These are phyloP conservation scores for Hemicrepidius hirtus DNA, from an alignment of 2,888 invertebrate genomes.

Conservation along the genomic window DNA sequence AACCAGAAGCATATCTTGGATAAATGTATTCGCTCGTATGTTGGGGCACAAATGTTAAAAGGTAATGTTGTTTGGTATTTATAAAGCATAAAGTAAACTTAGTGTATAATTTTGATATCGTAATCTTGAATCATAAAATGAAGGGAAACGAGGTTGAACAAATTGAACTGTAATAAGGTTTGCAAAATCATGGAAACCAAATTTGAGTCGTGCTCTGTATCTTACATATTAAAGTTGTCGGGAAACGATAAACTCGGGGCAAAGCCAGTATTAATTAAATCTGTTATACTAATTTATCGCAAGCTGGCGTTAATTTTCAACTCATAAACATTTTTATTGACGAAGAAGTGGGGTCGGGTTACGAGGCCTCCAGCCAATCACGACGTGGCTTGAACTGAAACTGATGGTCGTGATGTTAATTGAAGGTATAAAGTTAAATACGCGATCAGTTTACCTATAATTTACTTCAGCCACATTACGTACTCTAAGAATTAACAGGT, in stretches of 20 bases:
- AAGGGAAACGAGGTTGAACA: slow-evolving; percentile 33
- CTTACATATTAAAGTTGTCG: slow-evolving; percentile 53
- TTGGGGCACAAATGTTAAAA: too few relatives aligned
- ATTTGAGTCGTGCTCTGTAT: slow-evolving; percentile 51
- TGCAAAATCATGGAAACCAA: slow-evolving; percentile 51
- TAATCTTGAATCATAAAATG: slow-evolving; percentile 33
- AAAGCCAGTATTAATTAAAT: slow-evolving; percentile 68
- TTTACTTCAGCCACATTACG: slow-evolving; percentile 51
- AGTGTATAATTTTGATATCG: background rate
- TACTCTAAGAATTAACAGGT: slow-evolving; percentile 47
- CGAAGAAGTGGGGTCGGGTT: slow-evolving; percentile 57
- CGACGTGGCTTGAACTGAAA: slow-evolving; percentile 43
- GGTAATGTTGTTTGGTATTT: too few relatives aligned
- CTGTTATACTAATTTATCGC: slow-evolving; percentile 70
- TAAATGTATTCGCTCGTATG: too few relatives aligned
- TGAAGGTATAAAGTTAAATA: slow-evolving; percentile 55
- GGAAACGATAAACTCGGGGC: slow-evolving; percentile 52
- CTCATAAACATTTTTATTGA: slow-evolving; percentile 70
- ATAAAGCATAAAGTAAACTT: too few relatives aligned
- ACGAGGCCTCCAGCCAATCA: slow-evolving; percentile 49
- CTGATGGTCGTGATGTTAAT: slow-evolving; percentile 53
- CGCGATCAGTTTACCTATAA: slow-evolving; percentile 54
- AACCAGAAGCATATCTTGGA: too few relatives aligned
- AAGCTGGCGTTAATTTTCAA: slow-evolving; percentile 68
- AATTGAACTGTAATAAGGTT: slow-evolving; percentile 45